A percentile compares a stretch with the other conserved stretches of the same genome.
Conservation (phyloP, 2,797 vertebrate genomes). For the Peromyscus eremicus region DNA sequence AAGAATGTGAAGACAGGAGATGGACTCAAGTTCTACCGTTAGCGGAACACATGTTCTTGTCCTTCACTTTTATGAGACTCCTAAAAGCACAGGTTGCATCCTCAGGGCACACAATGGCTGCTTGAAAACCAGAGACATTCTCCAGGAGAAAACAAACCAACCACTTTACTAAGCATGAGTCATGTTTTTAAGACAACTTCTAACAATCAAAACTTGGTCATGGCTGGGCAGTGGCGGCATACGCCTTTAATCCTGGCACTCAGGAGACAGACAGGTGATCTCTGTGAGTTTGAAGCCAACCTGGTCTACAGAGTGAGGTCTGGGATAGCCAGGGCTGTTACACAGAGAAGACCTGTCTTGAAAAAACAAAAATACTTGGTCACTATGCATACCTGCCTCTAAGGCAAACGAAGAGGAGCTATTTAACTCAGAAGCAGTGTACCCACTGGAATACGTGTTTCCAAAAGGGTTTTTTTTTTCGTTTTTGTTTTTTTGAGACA, state of each 20-base stretch:
- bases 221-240: not conserved
- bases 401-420: not conserved
- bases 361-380: slow-evolving; percentile 2
- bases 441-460: not conserved
- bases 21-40: not conserved
- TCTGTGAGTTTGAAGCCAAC: not conserved
- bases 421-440: not conserved
- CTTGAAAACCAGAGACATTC: slow-evolving; percentile 3
- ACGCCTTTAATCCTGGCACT: not conserved
- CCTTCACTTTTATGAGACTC: not conserved
- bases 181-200: not conserved
- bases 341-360: too few species aligned
- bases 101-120: not conserved
- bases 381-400: not conserved
- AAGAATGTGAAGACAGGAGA: not conserved
- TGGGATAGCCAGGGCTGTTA: not conserved
- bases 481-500: too few species aligned
- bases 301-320: not conserved
- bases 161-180: not conserved
- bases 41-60: not conserved
- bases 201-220: slow-evolving; percentile 26
- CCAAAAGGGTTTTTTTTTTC: too few species aligned
- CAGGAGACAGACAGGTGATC: not conserved
- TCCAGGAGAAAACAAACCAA: not conserved
- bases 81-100: not conserved